Conservation (phyloP, 1,140 invertebrate genomes). For the Eulimnadia texana region DNA sequence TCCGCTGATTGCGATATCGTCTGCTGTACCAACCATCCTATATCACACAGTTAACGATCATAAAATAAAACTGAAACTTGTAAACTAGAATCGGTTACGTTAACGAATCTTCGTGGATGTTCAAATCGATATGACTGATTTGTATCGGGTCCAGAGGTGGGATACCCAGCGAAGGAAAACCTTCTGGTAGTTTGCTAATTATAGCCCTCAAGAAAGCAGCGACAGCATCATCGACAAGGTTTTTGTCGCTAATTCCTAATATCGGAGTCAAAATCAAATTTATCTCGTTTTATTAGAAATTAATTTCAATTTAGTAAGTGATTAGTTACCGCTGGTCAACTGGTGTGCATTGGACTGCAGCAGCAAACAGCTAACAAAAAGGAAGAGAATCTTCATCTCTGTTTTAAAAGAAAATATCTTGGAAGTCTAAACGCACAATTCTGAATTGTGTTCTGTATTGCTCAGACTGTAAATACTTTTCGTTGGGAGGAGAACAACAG, state of each 20-base stretch:
- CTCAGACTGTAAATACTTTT: too few species aligned
- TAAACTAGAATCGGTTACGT: too few species aligned
- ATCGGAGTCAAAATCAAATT: neutral
- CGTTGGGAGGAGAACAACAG: too few species aligned
- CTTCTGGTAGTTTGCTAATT: neutral
- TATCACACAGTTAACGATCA: neutral
- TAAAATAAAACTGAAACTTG: neutral
- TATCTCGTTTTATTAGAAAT: neutral
- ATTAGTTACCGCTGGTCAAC: too few species aligned
- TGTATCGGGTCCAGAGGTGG: slow-evolving; percentile 1
- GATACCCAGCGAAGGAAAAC: neutral
- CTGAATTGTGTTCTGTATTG: too few species aligned
- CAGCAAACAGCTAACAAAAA: too few species aligned
- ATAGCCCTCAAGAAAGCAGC: neutral
- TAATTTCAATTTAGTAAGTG: too few species aligned
- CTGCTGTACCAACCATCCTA: slow-evolving; percentile 9
- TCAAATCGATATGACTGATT: slow-evolving; percentile 1
- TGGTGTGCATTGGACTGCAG: too few species aligned
- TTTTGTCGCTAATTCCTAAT: neutral
- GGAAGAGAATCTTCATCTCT: too few species aligned
- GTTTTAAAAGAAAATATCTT: too few species aligned
- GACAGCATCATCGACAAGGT: neutral
- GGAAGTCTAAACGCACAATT: too few species aligned
- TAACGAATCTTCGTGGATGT: neutral
- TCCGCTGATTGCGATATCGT: slow-evolving; percentile 7